phyloP scores from a whole-genome alignment of 2,888 invertebrate species.

The Tromatobia lineatoria region DNA sequence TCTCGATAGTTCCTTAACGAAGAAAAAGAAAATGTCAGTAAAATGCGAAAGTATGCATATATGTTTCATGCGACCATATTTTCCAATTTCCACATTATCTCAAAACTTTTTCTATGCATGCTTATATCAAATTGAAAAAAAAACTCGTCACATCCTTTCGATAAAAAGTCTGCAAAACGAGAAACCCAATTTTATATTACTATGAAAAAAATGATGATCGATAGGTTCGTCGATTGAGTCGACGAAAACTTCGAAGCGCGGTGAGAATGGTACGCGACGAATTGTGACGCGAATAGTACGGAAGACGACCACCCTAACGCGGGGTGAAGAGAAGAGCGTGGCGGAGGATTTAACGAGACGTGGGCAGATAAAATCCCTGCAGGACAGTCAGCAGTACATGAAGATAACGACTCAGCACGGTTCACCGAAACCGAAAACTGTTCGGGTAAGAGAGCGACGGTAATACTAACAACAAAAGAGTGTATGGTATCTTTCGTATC shows the following conservation, averaged over 20 bases:
- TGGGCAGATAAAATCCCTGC: conserved; percentile 87
- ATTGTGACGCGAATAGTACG: conserved; percentile 95
- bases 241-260: conserved; percentile 93
- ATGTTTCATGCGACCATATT: too few relatives aligned
- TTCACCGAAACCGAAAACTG: conserved; percentile 90
- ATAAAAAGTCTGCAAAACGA: background rate
- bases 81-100: too few relatives aligned
- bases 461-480: background rate
- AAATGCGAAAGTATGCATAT: too few relatives aligned
- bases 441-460: conserved; percentile 89
- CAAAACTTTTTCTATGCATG: too few relatives aligned
- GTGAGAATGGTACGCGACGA: conserved; percentile 92
- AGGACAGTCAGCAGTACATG: conserved; percentile 84
- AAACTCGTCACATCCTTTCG: conserved; percentile 50
- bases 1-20: too few relatives aligned
- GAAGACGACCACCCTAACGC: conserved; percentile 95
- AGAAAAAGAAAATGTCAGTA: too few relatives aligned
- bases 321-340: conserved; percentile 93
- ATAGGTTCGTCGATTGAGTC: conserved; percentile 91
- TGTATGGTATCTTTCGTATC: background rate
- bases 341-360: conserved; percentile 90
- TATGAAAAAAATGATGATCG: conserved; percentile 37
- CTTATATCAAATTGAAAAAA: background rate
- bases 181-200: conserved; percentile 22
- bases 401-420: conserved; percentile 86